phyloP scores from a whole-genome alignment of 1,140 invertebrate genomes.

The Panulirus ornatus region DNA sequence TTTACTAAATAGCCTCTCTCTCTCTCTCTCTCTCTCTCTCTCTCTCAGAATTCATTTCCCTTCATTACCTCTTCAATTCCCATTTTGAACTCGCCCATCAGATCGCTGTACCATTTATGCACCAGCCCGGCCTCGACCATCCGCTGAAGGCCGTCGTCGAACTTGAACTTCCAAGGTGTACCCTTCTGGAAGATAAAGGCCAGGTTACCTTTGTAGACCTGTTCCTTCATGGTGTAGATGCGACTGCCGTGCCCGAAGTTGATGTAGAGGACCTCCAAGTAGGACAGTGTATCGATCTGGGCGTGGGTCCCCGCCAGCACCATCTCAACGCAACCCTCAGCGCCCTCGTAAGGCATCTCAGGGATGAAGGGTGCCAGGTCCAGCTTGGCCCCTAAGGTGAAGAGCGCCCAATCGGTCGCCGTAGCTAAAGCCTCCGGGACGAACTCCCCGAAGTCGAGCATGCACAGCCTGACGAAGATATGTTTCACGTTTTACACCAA shows the following conservation, averaged over 20 bases:
- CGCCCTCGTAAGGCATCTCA: background rate
- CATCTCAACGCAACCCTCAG: background rate
- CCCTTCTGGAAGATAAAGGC: slow-evolving; percentile 20
- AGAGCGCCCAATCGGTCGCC: background rate
- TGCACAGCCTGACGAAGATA: slow-evolving; percentile 30
- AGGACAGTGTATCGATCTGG: slow-evolving; percentile 28
- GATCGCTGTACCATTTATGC: slow-evolving; percentile 28
- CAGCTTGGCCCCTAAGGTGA: slow-evolving; percentile 21
- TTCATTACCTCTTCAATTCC: background rate
- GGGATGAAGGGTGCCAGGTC: background rate
- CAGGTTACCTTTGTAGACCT: slow-evolving; percentile 17
- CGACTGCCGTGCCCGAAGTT: background rate
- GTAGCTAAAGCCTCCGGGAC: slow-evolving; percentile 32
- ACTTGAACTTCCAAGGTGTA: slow-evolving; percentile 51
- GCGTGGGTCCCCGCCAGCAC: slow-evolving; percentile 41
- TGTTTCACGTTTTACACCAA: too few relatives aligned
- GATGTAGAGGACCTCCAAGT: slow-evolving; percentile 16
- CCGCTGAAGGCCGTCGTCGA: slow-evolving; percentile 25
- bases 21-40: too few relatives aligned
- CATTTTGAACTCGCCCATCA: background rate
- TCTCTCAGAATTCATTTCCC: too few relatives aligned
- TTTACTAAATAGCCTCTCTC: too few relatives aligned
- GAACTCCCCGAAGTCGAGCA: slow-evolving; percentile 48
- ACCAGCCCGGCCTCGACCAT: slow-evolving; percentile 42
- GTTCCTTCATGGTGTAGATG: background rate